Percentiles rank a stretch among this genome's conserved stretches.
Evolutionary conservation across 1,140 invertebrate species (phyloP).

Genomic region (Paralvinella palmiformis): DNA sequence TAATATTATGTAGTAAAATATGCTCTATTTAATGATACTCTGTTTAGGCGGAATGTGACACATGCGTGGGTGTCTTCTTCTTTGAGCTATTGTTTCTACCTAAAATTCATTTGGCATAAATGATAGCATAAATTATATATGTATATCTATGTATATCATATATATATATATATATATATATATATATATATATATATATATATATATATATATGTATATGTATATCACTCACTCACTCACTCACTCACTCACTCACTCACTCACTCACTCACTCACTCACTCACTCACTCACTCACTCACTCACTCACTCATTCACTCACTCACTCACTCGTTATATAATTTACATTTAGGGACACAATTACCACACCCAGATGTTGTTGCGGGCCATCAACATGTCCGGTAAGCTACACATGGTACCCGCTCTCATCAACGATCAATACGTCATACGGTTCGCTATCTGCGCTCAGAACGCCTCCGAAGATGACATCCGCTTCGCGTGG

Average conservation of each 20-base stretch:
- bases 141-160: too few relatives aligned
- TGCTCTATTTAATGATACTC: too few relatives aligned
- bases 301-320: too few relatives aligned
- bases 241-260: background rate
- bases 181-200: too few relatives aligned
- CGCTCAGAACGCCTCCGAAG: conserved; percentile 77
- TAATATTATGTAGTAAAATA: too few relatives aligned
- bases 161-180: too few relatives aligned
- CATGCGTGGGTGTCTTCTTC: too few relatives aligned
- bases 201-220: too few relatives aligned
- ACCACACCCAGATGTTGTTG: conserved; percentile 87
- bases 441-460: conserved; percentile 83
- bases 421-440: conserved; percentile 78
- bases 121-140: too few relatives aligned
- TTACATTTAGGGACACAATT: conserved; percentile 67
- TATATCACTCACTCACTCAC: background rate
- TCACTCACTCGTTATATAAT: background rate
- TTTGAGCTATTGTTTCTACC: too few relatives aligned
- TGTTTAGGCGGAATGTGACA: too few relatives aligned
- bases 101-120: too few relatives aligned
- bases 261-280: conserved; percentile 1
- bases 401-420: conserved; percentile 95
- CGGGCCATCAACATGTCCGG: conserved; percentile 93
- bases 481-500: conserved; percentile 88
- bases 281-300: background rate